phyloP scores from a whole-genome alignment of 2,888 invertebrate species.

The Yponomeuta evonymella region DNA sequence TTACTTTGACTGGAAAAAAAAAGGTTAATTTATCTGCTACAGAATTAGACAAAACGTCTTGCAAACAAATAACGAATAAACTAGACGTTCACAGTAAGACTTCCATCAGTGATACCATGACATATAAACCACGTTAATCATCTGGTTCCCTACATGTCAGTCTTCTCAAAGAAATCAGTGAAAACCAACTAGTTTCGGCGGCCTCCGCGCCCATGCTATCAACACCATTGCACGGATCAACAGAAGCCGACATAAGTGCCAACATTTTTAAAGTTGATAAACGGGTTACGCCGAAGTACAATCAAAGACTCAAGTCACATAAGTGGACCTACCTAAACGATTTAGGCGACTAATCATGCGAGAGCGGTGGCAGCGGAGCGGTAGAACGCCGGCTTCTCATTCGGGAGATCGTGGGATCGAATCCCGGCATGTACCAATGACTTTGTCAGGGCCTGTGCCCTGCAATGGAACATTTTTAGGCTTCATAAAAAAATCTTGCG shows the following conservation, averaged over 20 bases:
- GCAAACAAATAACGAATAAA: neutral
- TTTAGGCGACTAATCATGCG: no score
- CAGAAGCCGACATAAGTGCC: neutral
- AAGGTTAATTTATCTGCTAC: no score
- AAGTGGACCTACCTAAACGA: neutral
- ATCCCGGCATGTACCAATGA: no score
- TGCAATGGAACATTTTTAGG: no score
- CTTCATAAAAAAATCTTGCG: no score
- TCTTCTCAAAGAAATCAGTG: neutral
- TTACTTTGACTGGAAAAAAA: no score
- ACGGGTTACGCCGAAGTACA: neutral
- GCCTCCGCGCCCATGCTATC: neutral
- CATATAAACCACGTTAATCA: slow-evolving; percentile 1
- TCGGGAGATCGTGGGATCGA: no score
- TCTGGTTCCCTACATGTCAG: slow-evolving; percentile 1
- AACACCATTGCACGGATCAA: neutral
- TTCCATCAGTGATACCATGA: neutral
- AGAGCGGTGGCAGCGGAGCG: no score
- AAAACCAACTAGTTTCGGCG: neutral
- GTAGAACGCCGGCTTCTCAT: no score
- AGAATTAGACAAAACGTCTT: no score
- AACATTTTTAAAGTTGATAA: neutral
- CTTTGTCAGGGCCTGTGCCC: no score
- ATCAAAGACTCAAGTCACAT: neutral
- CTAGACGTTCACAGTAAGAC: neutral